Evolutionary conservation across 2,888 invertebrate genomes (phyloP), one percentile per base, ranked within the genome.

Genomic region (Drosophila mercatorum): DNA sequence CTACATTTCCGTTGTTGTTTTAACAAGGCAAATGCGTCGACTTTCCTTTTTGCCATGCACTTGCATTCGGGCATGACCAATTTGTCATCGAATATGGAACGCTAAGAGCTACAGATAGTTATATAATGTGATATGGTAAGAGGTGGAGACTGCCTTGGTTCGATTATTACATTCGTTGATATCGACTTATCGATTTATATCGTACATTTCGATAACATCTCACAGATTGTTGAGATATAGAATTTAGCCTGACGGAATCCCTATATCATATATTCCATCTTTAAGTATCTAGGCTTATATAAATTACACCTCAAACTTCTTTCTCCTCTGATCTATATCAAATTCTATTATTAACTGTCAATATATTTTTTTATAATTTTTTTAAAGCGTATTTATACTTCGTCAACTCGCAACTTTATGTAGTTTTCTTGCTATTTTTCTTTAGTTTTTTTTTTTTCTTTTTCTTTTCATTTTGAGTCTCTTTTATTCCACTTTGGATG

Each of bases 1-100:
- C 84, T 88, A 85, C 84, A 88, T 88, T 85, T 85, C 89, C 87
- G 80, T 69, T 86, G 72, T 81, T 88, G 75, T 85, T 83, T 82
- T 53, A 75, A 65, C 68, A 72, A 72, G 76, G 59, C 44, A 64
- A 78, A 66, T 70, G 70, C 60, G 53, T 66, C 17, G 65, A 58
- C 62, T 41, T 60, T 47, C 14, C 61, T 68, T 65, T 53, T 34
- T 43, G 34, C 28, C 31, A 40, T 40, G 14, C 49, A 49, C 12
- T 46, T 40, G 40, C 59, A 40, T 14, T 5, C 6, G 11, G 34
- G 34, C 10, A 57, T 57, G 22, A 22, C 22, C 12, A 14, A 22
- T 44, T 44, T 57, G 22, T 26, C 6, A 57, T 44, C 2, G 22
- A 26, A 36, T 14, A 44, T 46, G 57, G 3, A 10, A 44, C 43